Evolutionary conservation across 1,140 invertebrate species (phyloP).

Genomic region (Eulimnadia texana): DNA sequence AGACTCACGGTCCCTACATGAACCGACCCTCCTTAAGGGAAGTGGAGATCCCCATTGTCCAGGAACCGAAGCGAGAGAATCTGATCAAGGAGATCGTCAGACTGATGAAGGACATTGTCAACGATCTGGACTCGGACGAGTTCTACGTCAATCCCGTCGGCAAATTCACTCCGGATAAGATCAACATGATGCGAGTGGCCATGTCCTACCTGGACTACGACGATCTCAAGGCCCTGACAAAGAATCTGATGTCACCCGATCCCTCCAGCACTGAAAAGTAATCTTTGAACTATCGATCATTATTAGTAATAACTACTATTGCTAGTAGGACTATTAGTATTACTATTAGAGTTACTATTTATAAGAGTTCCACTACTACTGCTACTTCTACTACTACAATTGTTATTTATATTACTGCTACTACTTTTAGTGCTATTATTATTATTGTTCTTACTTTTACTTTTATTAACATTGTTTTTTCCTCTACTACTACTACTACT

Average conservation of each 20-base stretch:
- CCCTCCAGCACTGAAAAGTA: not conserved
- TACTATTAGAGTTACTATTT: no score
- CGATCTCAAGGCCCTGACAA: constrained; percentile 6
- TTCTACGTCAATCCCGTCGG: constrained; percentile 7
- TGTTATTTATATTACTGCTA: no score
- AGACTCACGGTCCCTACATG: constrained; percentile 6
- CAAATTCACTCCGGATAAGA: constrained; percentile 10
- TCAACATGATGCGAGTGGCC: constrained; percentile 18
- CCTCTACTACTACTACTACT: no score
- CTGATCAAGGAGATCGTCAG: constrained; percentile 8
- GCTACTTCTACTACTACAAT: no score
- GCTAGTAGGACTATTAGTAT: no score
- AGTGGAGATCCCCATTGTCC: not conserved
- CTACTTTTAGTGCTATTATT: no score
- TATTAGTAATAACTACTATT: not conserved
- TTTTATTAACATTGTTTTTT: no score
- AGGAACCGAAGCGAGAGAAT: not conserved
- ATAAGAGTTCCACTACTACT: no score
- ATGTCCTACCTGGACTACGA: constrained; percentile 17
- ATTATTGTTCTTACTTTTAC: no score
- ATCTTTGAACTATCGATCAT: not conserved
- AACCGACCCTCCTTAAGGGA: constrained; percentile 4
- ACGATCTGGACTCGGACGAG: constrained; percentile 11
- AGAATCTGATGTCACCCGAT: not conserved
- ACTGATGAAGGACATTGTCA: constrained; percentile 11